phyloP scores from a whole-genome alignment of 1,140 invertebrate genomes.

The Rhynchophorus ferrugineus region DNA sequence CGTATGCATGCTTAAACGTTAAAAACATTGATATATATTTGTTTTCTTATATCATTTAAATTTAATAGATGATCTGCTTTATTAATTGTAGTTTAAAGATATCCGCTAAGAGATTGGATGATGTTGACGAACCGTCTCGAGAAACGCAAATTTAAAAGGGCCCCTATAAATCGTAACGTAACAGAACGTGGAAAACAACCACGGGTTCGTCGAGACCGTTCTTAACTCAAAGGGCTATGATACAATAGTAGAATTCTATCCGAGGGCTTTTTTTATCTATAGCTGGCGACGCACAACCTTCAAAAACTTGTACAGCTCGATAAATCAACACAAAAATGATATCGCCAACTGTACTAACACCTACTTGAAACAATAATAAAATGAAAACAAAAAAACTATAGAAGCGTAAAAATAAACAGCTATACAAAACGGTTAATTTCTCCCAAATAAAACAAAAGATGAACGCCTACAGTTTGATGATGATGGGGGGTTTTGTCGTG shows the following conservation, averaged over 20 bases:
- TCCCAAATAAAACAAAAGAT: slow-evolving; percentile 13
- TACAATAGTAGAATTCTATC: slow-evolving; percentile 22
- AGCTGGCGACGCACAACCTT: slow-evolving; percentile 37
- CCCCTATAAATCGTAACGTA: no score
- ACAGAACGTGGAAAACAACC: no score
- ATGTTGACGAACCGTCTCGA: background rate
- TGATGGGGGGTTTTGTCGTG: slow-evolving; percentile 9
- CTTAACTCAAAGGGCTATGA: slow-evolving; percentile 17
- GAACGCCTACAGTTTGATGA: slow-evolving; percentile 25
- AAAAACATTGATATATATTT: slow-evolving; percentile 32
- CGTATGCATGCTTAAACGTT: slow-evolving; percentile 28
- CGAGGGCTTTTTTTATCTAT: slow-evolving; percentile 24
- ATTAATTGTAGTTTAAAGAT: background rate
- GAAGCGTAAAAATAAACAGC: slow-evolving; percentile 30
- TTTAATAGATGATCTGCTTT: background rate
- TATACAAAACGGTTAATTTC: slow-evolving; percentile 31
- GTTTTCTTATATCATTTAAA: slow-evolving; percentile 10
- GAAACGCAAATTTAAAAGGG: background rate
- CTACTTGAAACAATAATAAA: slow-evolving; percentile 16
- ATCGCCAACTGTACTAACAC: slow-evolving; percentile 31
- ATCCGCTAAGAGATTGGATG: background rate
- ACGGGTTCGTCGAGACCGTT: no score
- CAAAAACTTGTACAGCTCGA: slow-evolving; percentile 30
- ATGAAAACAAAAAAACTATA: slow-evolving; percentile 27
- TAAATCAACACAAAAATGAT: slow-evolving; percentile 24